These are phyloP conservation scores for Sipha maydis DNA, from an alignment of 2,888 invertebrate genomes.

Conservation along the genomic window DNA sequence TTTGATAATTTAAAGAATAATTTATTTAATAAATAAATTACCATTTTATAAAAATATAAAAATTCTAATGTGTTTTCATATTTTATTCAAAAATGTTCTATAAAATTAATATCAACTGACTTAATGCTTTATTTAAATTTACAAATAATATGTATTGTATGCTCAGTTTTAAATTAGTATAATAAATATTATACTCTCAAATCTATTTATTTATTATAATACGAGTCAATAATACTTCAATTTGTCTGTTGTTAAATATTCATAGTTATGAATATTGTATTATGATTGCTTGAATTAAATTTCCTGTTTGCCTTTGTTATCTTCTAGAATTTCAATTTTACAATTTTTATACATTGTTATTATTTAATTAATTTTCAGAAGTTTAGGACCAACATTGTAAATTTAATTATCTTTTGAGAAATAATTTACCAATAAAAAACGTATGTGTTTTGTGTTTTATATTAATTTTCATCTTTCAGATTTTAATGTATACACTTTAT, in stretches of 20 bases:
- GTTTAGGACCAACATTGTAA: conserved; percentile 15
- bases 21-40: background rate
- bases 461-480: background rate
- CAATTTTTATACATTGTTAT: background rate
- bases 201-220: background rate
- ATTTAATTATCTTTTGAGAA: background rate
- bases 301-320: conserved; percentile 24
- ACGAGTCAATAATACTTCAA: background rate
- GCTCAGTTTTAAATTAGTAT: background rate
- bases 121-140: background rate
- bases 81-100: background rate
- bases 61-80: background rate
- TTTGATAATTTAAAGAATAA: too few species aligned
- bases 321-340: conserved; percentile 20
- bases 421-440: conserved; percentile 5
- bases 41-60: background rate
- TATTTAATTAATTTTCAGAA: conserved; percentile 34
- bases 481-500: background rate
- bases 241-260: background rate
- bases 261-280: conserved; percentile 35
- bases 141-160: too few species aligned
- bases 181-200: background rate
- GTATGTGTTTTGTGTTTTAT: background rate
- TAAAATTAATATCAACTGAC: background rate
- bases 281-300: background rate